Base-by-base conservation (phyloP, 1,140 invertebrate genomes). In the Penaeus indicus region DNA sequence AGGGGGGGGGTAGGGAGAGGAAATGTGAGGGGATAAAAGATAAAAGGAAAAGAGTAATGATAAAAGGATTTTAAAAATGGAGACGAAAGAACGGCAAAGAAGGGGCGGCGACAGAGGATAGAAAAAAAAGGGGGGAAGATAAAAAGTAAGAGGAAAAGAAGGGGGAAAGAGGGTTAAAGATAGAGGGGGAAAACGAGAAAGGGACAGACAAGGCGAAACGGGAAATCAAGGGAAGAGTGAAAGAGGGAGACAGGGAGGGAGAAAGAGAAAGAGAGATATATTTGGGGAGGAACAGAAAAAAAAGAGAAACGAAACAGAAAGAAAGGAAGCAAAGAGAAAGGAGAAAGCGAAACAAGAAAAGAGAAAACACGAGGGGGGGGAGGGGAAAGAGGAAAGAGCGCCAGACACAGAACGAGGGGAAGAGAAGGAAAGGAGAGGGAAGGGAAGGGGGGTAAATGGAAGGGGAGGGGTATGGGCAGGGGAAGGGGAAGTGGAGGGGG, bases 381-480 rank as follows among this genome's bases (percentile, higher is more conserved):
- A 80, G 78, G 54, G 78, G 60, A 54, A 81, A 54, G 61, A 32
- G 25, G 79, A 81, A 54, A 47, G 79, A 47, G 79, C 25, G 79
- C 22, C 21, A 16, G 62, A 42, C 47, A 64, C 22, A 42, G 62
- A 64, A 63, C 38, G 54, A 83, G 54, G 64, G n/a, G 38, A 61
- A 61, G 62, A 62, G 81, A 61, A 63, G 22, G 81, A 83, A 22
- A 79, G n/a, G 60, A n/a, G 60, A 54, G 16, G 42, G 54, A n/a
- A 18, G 13, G 25, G 79, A 5, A 47, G 25, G 42, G 13, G 79
- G 54, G 32, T 47, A 25, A 81, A 22, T 47, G 79, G 25, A 16
- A 60, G 38, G 60, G 38, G 60, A 27, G 18, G 81, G 61, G 81
- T 32, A 64, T 32, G 60, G 42, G 54, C n/a, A 60, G 38, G 42